Evolutionary conservation across 2,888 invertebrate species (phyloP), one percentile per base, ranked within the genome.

Genomic region (Hoplodrina blanda): DNA sequence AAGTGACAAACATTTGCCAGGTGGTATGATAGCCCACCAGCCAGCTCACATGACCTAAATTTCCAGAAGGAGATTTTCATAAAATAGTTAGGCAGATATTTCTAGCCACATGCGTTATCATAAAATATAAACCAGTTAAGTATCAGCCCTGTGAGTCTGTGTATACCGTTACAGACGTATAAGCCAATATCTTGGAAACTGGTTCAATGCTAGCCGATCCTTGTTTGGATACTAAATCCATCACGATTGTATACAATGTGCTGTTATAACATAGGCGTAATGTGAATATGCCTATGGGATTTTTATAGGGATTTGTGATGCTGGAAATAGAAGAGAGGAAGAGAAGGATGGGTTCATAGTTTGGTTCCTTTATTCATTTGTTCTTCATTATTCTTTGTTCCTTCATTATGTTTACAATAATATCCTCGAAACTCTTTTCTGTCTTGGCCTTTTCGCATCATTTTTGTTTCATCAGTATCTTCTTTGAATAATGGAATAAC

Each of bases 111-210:
- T 11, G 11, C 8, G 17, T 20, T 20, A 11, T 49, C 4, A 60
- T 69, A 37, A 54, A 75, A 62, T 50, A 50, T 44, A 50, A 62
- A 49, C 7, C 4, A 13, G 11, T 11, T 1, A 30, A 25, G 76
- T 61, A 76, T 20, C 81, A 81, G 62, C 80, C 81, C 78, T 78
- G 53, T 67, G 4, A 4, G 56, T 50, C 60, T 49, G 52, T 59
- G 64, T 62, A 65, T 72, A 81, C 83, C 83, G 83, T 83, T 83
- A 83, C 64, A 25, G 56, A 70, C 69, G 76, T 82, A 78, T 88
- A 90, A 91, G 91, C 91, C 91, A 91, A 91, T 88, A 89, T 89
- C 87, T 86, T 80, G 86, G 84, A 88, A 92, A 93, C 92, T 92
- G 92, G 93, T 92, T 88, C 90, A 91, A 87, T 88, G 89, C 86